Evolutionary conservation across 2,797 vertebrate genomes (phyloP).

Genomic region (Sebastes umbrosus): DNA sequence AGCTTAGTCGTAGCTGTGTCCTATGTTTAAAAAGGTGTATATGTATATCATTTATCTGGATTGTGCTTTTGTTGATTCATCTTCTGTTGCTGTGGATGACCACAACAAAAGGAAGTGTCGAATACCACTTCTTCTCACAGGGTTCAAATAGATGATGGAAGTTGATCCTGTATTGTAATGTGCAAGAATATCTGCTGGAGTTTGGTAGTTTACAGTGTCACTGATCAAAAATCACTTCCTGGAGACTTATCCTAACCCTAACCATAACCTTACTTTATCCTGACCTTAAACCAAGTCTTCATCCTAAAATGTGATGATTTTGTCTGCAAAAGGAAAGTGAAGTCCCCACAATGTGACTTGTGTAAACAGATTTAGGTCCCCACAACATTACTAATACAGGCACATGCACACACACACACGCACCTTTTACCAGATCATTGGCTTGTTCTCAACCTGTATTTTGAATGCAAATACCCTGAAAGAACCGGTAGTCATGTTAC

Average conservation of each 20-base stretch:
- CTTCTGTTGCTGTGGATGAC: background rate
- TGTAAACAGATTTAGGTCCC: too few species aligned
- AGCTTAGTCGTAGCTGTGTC: background rate
- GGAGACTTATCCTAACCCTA: too few species aligned
- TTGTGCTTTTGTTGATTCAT: background rate
- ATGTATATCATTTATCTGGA: background rate
- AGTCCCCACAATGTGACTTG: too few species aligned
- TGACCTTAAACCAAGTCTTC: too few species aligned
- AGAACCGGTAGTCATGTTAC: background rate
- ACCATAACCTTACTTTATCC: accelerated
- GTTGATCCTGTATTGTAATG: too few species aligned
- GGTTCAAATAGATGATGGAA: background rate
- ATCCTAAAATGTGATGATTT: too few species aligned
- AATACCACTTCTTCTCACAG: background rate
- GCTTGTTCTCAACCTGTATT: conserved; percentile 7
- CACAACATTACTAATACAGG: too few species aligned
- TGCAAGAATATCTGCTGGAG: too few species aligned
- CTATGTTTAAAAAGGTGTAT: background rate
- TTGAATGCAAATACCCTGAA: background rate
- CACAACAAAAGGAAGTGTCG: background rate
- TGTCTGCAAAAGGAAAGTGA: too few species aligned
- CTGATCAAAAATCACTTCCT: background rate
- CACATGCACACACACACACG: too few species aligned
- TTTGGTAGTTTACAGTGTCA: background rate
- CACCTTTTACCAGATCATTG: background rate